phyloP scores from a whole-genome alignment of 2,113 vertebrate species.

The Hippoglossus stenolepis region DNA sequence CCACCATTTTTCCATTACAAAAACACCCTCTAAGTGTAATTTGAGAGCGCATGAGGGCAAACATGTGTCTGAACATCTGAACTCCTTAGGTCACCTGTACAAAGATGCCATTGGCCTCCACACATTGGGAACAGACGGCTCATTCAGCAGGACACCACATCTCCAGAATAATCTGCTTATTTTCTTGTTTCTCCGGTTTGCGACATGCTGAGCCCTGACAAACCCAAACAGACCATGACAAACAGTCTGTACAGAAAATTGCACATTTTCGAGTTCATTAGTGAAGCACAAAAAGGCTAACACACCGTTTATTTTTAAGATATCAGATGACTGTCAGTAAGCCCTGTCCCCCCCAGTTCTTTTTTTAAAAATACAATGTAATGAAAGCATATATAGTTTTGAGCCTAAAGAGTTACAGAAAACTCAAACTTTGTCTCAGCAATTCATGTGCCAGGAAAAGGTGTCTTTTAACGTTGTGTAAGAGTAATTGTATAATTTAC shows the following conservation, averaged over 20 bases:
- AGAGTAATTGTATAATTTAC: neutral
- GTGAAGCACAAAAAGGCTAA: neutral
- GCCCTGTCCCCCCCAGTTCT: neutral
- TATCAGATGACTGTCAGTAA: neutral
- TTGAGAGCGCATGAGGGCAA: neutral
- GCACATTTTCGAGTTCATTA: neutral
- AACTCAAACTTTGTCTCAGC: neutral
- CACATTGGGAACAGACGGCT: neutral
- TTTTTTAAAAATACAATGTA: neutral
- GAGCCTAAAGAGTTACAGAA: neutral
- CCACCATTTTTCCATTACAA: neutral
- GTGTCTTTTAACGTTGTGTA: constrained; percentile 6
- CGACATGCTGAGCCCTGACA: neutral
- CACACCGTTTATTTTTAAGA: neutral
- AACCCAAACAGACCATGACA: constrained; percentile 6
- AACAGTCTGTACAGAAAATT: constrained; percentile 11
- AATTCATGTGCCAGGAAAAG: neutral
- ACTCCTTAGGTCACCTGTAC: constrained; percentile 14
- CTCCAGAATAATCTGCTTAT: neutral
- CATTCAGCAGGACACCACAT: neutral
- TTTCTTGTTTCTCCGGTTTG: neutral
- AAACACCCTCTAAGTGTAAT: constrained; percentile 11
- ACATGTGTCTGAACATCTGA: constrained; percentile 8
- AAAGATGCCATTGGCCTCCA: constrained; percentile 16
- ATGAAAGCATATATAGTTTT: neutral